phyloP scores from a whole-genome alignment of 2,888 invertebrate species.

The Macrophya annulata region DNA sequence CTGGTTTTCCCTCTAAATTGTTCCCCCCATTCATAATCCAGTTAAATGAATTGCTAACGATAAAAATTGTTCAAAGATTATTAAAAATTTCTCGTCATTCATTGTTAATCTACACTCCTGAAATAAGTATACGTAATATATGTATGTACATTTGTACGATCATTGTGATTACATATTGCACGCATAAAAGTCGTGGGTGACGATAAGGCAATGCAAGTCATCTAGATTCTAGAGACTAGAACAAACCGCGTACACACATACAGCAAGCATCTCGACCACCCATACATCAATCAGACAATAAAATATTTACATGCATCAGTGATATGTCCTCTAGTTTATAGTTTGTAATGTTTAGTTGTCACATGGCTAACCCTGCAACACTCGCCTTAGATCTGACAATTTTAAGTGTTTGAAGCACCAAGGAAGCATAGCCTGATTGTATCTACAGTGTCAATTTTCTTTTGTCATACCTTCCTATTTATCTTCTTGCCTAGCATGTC shows the following conservation, averaged over 20 bases:
- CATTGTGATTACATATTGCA: background rate
- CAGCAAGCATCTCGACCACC: background rate
- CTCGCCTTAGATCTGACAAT: slow-evolving; percentile 27
- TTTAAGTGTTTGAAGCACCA: slow-evolving; percentile 36
- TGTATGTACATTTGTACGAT: background rate
- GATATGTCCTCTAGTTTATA: background rate
- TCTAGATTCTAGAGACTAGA: slow-evolving; percentile 1
- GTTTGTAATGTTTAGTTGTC: background rate
- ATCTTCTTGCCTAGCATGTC: background rate
- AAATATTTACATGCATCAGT: slow-evolving; percentile 6
- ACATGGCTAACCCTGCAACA: background rate
- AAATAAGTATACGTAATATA: too few species aligned
- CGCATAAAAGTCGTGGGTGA: background rate
- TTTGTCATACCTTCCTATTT: background rate
- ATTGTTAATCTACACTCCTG: background rate
- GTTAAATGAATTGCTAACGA: background rate
- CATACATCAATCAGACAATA: background rate
- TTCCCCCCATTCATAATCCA: background rate
- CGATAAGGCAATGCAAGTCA: slow-evolving; percentile 41
- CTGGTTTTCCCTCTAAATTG: background rate
- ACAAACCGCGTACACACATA: background rate
- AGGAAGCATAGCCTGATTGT: background rate
- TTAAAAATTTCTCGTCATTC: background rate
- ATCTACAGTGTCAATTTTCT: slow-evolving; percentile 9
- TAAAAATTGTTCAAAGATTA: background rate